Conservation (phyloP, 2,888 invertebrate species). For the Schrankia costaestrigalis region DNA sequence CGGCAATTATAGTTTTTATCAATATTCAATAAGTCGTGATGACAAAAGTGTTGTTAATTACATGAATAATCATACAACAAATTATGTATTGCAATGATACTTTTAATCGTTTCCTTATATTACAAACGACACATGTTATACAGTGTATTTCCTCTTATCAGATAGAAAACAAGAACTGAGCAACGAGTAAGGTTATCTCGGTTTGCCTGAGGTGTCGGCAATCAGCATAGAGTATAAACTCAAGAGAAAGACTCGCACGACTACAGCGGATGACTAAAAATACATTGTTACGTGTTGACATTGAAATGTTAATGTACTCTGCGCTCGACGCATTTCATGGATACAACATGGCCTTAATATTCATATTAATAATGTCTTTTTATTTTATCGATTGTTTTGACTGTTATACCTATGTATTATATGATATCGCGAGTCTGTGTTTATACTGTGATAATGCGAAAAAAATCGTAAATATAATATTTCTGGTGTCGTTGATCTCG, state of each 20-base stretch:
- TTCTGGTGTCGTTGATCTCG: constrained; percentile 52
- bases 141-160: constrained; percentile 30
- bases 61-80: constrained; percentile 49
- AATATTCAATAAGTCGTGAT: constrained; percentile 39
- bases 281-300: constrained; percentile 74
- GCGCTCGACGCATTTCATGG: constrained; percentile 64
- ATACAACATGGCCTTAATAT: constrained; percentile 41
- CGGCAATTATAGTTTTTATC: too few species aligned
- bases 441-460: constrained; percentile 56
- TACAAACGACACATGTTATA: constrained; percentile 27
- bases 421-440: constrained; percentile 43
- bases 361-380: constrained; percentile 36
- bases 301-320: constrained; percentile 80
- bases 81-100: constrained; percentile 59
- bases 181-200: constrained; percentile 30
- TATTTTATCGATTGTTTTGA: constrained; percentile 69
- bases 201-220: constrained; percentile 31
- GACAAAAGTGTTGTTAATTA: constrained; percentile 54
- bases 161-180: constrained; percentile 33
- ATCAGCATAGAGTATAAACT: constrained; percentile 31
- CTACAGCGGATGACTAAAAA: constrained; percentile 70
- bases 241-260: constrained; percentile 63
- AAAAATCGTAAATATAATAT: constrained; percentile 43
- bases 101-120: constrained; percentile 60
- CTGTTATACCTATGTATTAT: constrained; percentile 53